These are phyloP conservation scores for Adelognathus sp. DNA, from an alignment of 2,888 invertebrate species.

Conservation along the genomic window DNA sequence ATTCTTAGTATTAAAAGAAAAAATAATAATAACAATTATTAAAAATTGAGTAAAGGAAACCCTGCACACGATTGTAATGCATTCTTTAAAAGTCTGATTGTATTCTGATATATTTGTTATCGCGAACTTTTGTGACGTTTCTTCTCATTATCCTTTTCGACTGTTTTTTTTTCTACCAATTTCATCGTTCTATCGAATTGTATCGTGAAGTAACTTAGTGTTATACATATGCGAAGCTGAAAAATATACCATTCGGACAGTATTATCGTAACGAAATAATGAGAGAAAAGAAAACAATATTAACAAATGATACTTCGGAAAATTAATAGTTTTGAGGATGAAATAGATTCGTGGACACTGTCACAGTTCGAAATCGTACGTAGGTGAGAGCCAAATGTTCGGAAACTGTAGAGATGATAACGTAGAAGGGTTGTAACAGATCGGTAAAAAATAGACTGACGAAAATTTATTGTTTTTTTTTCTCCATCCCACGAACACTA, in stretches of 20 bases:
- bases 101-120: slow-evolving; percentile 6
- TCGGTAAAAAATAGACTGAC: slow-evolving; percentile 45
- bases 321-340: neutral
- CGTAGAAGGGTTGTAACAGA: slow-evolving; percentile 12
- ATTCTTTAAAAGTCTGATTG: slow-evolving; percentile 26
- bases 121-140: slow-evolving; percentile 17
- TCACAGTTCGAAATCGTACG: neutral
- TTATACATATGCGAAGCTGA: neutral
- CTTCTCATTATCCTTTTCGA: neutral
- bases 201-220: neutral
- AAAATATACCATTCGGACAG: slow-evolving; percentile 35
- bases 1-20: slow-evolving; percentile 1
- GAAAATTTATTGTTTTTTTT: slow-evolving; percentile 21
- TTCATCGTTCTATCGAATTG: slow-evolving; percentile 14
- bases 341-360: neutral
- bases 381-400: neutral
- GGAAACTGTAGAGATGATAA: neutral
- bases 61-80: neutral
- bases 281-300: too few species aligned
- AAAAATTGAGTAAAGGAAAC: neutral
- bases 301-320: neutral
- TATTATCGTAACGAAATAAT: slow-evolving; percentile 39
- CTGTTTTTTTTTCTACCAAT: slow-evolving; percentile 23
- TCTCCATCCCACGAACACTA: neutral
- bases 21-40: neutral